A percentile compares a stretch with the other conserved stretches of the same genome.
Evolutionary conservation across 2,888 invertebrate species (phyloP).

Genomic region (Pachydiplax longipennis): DNA sequence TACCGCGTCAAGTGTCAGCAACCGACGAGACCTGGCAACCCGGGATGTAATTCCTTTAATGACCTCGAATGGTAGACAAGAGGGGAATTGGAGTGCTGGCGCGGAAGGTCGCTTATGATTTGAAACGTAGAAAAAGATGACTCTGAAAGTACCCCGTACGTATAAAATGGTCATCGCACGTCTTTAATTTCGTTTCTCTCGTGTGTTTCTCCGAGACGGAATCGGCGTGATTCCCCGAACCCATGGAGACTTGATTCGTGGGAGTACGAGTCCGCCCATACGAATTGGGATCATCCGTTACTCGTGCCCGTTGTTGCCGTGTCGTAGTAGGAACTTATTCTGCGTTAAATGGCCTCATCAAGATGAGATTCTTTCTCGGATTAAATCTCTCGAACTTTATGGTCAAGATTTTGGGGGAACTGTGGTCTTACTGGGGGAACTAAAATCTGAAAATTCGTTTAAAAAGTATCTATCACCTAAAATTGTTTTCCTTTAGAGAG

Average conservation of each 20-base stretch:
- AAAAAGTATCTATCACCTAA: no score
- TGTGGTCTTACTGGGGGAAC: no score
- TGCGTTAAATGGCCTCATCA: no score
- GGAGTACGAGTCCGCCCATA: constrained; percentile 28
- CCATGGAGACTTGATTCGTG: not conserved
- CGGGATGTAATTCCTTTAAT: not conserved
- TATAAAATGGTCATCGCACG: not conserved
- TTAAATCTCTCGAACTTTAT: no score
- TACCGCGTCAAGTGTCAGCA: not conserved
- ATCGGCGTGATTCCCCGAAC: not conserved
- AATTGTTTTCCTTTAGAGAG: no score
- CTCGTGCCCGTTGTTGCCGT: constrained; percentile 4
- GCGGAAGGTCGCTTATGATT: not conserved
- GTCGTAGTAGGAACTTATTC: not conserved
- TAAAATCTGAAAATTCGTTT: no score
- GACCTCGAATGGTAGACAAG: not conserved
- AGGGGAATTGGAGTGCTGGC: not conserved
- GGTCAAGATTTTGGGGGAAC: no score
- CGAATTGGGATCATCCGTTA: constrained; percentile 14
- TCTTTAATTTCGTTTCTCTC: not conserved
- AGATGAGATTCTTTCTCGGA: no score
- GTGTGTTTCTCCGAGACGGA: not conserved
- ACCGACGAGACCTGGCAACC: not conserved
- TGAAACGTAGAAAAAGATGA: not conserved
- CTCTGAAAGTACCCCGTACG: not conserved